Percentiles rank a stretch among this genome's conserved stretches.
Conservation (phyloP, 2,113 vertebrate genomes). For the Semicossyphus pulcher region DNA sequence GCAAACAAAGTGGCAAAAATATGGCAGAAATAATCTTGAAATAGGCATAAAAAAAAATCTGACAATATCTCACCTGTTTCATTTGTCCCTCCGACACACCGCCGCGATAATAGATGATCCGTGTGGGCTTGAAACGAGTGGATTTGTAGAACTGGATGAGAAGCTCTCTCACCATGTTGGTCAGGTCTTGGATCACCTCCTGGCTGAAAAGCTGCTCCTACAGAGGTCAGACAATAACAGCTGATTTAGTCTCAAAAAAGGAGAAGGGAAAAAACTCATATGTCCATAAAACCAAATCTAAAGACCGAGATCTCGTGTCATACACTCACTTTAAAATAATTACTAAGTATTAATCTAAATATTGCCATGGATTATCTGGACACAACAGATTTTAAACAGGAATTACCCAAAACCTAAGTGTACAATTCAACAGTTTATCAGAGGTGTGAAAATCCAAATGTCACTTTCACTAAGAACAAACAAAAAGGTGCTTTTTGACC, state of each 20-base stretch:
- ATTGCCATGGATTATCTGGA: too few species aligned
- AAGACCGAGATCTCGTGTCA: too few species aligned
- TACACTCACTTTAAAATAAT: too few species aligned
- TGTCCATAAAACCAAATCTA: too few species aligned
- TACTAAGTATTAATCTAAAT: too few species aligned
- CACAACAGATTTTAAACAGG: too few species aligned
- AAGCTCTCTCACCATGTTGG: conserved; percentile 97
- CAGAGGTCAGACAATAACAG: not conserved
- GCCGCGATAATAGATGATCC: conserved; percentile 98
- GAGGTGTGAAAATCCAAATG: not conserved
- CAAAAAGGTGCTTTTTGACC: too few species aligned
- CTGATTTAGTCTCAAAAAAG: not conserved
- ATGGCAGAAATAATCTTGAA: too few species aligned
- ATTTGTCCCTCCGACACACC: conserved; percentile 98
- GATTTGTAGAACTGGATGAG: conserved; percentile 99
- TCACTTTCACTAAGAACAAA: too few species aligned
- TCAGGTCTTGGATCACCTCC: conserved; percentile 97
- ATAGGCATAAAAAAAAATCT: not conserved
- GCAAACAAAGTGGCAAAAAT: not conserved
- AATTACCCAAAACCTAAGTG: too few species aligned
- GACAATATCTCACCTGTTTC: conserved; percentile 89
- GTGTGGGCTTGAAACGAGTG: conserved; percentile 97
- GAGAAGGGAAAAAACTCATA: not conserved
- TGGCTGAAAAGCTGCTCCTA: conserved; percentile 96
- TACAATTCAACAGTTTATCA: not conserved